phyloP scores from a whole-genome alignment of 1,140 invertebrate genomes.

The Drosophila cardini region DNA sequence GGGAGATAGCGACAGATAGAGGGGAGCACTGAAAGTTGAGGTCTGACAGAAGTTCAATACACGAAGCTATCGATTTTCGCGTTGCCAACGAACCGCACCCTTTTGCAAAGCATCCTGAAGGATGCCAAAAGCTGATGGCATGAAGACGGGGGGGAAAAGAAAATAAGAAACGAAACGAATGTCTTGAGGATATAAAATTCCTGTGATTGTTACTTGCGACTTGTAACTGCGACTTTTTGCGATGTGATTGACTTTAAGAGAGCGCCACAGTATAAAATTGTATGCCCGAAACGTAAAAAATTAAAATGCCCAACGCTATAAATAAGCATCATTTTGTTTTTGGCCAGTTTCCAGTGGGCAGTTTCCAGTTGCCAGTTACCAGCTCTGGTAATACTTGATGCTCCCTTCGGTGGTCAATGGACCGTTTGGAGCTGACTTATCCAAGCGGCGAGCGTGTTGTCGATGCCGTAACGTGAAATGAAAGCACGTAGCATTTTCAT shows the following conservation, averaged over 20 bases:
- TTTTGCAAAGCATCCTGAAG: conserved; percentile 36
- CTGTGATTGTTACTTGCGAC: conserved; percentile 37
- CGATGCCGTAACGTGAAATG: conserved; percentile 67
- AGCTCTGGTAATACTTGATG: conserved; percentile 10
- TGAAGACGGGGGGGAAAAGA: neutral
- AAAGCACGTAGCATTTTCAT: conserved; percentile 83
- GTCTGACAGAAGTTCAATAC: conserved; percentile 44
- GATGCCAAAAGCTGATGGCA: conserved; percentile 8
- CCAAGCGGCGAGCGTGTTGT: conserved; percentile 22
- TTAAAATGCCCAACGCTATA: conserved; percentile 65
- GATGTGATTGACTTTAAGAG: conserved; percentile 75
- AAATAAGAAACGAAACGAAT: conserved; percentile 22
- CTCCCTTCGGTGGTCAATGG: conserved; percentile 70
- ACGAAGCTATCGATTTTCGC: conserved; percentile 58
- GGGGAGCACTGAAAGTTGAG: conserved; percentile 40
- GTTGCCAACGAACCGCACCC: conserved; percentile 43
- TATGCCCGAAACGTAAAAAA: conserved; percentile 69
- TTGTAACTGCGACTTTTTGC: conserved; percentile 36
- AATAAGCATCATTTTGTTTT: conserved; percentile 65
- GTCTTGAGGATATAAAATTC: conserved; percentile 39
- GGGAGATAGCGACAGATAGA: neutral
- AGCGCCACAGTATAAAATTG: conserved; percentile 5
- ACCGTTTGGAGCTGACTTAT: conserved; percentile 66
- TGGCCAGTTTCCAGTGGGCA: conserved; percentile 7
- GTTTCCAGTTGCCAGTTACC: conserved; percentile 1